A percentile compares a stretch with the other conserved stretches of the same genome.
phyloP scores from a whole-genome alignment of 1,140 invertebrate species.

The Oryzaephilus surinamensis region DNA sequence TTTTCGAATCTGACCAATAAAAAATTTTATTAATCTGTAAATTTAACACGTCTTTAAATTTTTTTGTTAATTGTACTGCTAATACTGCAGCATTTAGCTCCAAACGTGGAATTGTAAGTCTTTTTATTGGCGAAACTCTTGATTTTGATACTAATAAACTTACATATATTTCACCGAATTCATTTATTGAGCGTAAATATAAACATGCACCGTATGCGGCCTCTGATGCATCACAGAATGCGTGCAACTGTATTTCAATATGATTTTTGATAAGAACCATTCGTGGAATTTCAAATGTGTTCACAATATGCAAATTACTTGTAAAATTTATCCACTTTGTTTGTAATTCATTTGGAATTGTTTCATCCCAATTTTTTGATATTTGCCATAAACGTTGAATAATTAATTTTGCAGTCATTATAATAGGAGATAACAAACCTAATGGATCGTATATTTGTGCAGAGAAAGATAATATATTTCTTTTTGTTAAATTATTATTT shows the following conservation, averaged over 20 bases:
- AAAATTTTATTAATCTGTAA: background rate
- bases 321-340: constrained; percentile 4
- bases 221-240: constrained; percentile 27
- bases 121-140: constrained; percentile 14
- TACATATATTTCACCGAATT: constrained; percentile 11
- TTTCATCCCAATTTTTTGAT: too few relatives aligned
- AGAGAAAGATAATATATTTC: constrained; percentile 5
- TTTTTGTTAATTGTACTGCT: background rate
- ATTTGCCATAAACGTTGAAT: too few relatives aligned
- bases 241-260: constrained; percentile 15
- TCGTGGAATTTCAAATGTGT: constrained; percentile 12
- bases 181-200: constrained; percentile 15
- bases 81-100: constrained; percentile 2
- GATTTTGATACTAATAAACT: constrained; percentile 15
- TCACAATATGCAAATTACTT: background rate
- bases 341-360: constrained; percentile 18
- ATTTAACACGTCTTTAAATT: background rate
- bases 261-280: background rate
- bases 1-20: constrained; percentile 29
- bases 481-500: constrained; percentile 3
- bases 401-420: too few relatives aligned
- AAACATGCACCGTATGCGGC: constrained; percentile 24
- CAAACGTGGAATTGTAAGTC: constrained; percentile 12
- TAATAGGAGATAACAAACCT: constrained; percentile 28
- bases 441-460: constrained; percentile 28